Conservation (phyloP, 2,797 vertebrate species). For the Peromyscus eremicus region DNA sequence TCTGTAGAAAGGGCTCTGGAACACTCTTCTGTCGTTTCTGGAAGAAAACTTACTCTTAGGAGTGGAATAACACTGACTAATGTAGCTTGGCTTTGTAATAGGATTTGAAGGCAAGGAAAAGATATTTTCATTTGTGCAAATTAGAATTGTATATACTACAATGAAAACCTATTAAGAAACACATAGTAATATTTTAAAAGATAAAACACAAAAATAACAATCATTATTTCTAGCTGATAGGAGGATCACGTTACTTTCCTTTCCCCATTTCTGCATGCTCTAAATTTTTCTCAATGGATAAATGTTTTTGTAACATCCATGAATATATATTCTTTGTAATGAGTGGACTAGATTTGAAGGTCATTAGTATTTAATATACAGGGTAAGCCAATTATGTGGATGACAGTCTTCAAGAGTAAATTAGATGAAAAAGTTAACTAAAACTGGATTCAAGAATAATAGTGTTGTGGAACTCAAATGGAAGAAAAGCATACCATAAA, state of each 20-base stretch:
- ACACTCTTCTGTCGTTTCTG: not conserved
- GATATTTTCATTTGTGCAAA: not conserved
- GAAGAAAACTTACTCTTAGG: not conserved
- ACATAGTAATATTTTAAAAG: not conserved
- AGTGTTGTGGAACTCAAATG: not conserved
- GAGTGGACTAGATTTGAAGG: not conserved
- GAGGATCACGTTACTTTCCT: not conserved
- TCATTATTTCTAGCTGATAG: not conserved
- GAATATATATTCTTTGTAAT: not conserved
- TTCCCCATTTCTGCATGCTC: not conserved
- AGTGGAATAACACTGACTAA: not conserved
- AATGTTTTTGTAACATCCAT: not conserved
- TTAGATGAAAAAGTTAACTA: not conserved
- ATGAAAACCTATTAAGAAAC: not conserved
- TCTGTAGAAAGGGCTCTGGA: not conserved
- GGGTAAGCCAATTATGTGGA: not conserved
- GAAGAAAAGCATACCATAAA: not conserved
- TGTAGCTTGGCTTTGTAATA: not conserved
- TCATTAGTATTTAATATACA: slow-evolving; percentile 21
- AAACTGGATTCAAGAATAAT: not conserved
- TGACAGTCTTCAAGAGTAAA: not conserved
- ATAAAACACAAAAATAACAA: not conserved
- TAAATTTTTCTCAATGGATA: not conserved
- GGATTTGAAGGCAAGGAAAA: not conserved
- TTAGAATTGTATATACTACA: not conserved